Evolutionary conservation across 2,888 invertebrate species (phyloP), one percentile per base, ranked within the genome.

Genomic region (Anoncus sp.): DNA sequence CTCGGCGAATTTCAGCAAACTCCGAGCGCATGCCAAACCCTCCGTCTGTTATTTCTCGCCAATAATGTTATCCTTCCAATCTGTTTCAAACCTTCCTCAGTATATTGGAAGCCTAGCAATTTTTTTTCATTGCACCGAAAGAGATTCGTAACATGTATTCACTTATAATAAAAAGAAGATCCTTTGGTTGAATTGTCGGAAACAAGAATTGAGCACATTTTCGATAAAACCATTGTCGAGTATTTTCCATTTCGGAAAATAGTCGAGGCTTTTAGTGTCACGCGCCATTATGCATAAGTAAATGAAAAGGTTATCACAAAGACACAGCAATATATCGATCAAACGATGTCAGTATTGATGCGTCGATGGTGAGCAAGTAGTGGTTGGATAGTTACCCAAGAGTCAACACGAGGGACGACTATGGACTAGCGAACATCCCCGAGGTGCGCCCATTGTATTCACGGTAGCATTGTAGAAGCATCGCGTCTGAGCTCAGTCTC

Each of bases 41-140:
- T n/a, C 51, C 51, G 51, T 62, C 24, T 43, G 40, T 73, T 53
- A 70, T 65, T 57, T 71, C 57, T 24, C 73, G 16, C 71, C 67
- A 55, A 76, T 75, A 75, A 72, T 67, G 75, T 63, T 72, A 75
- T 67, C 55, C 55, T 74, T 74, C 66, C 77, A 74, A 78, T 62
- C 74, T 74, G 74, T 71, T 78, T 73, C 47, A 71, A 78, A 22
- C 53, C 73, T 60, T 40, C 47, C n/a, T n/a, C 63, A 20, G 49
- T 60, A 55, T 62, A 63, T 65, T 66, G 53, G 47, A 72, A 16
- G 38, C n/a, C 55, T 66, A 49, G 67, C 45, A 62, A 72, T 18
- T 43, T 43, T 31, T 66, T 40, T 40, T 49, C 7, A 20, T 47
- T 38, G 27, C 22, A 4, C 27, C 43, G 9, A 43, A 24, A n/a